These are phyloP conservation scores for Malacoctenus gilli DNA, from an alignment of 2,797 vertebrate genomes.

Conservation along the genomic window DNA sequence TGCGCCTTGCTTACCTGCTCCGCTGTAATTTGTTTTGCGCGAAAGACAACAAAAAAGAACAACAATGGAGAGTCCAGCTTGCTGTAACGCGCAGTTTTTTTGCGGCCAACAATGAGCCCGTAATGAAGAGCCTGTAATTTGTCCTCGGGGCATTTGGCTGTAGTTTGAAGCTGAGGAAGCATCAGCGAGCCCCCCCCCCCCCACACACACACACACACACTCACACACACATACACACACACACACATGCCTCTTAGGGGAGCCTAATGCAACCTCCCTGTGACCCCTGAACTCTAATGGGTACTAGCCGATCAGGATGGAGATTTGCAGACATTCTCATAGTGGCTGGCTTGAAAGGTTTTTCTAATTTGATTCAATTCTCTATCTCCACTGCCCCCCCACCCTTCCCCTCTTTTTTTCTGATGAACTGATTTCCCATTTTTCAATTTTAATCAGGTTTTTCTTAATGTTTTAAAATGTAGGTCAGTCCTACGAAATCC, in stretches of 20 bases:
- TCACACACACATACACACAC: too few species aligned
- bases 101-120: too few species aligned
- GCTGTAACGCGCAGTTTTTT: too few species aligned
- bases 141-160: too few species aligned
- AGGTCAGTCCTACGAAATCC: constrained; percentile 99
- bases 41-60: constrained; percentile 25
- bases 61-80: too few species aligned
- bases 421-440: constrained; percentile 68
- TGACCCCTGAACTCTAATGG: constrained; percentile 1
- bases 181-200: too few species aligned
- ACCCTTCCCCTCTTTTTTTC: constrained; percentile 66
- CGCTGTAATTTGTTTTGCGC: constrained; percentile 39
- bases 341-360: constrained; percentile 29
- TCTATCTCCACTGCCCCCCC: too few species aligned
- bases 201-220: too few species aligned
- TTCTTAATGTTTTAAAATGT: constrained; percentile 82
- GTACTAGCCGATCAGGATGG: constrained; percentile 27
- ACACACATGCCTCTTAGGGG: too few species aligned
- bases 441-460: constrained; percentile 74
- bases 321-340: constrained; percentile 9
- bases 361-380: constrained; percentile 54
- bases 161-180: too few species aligned
- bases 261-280: too few species aligned
- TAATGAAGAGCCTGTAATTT: too few species aligned
- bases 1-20: constrained; percentile 49